Conservation (phyloP, 2,888 invertebrate genomes). For the Pseudococcus jackbeardsleyi region DNA sequence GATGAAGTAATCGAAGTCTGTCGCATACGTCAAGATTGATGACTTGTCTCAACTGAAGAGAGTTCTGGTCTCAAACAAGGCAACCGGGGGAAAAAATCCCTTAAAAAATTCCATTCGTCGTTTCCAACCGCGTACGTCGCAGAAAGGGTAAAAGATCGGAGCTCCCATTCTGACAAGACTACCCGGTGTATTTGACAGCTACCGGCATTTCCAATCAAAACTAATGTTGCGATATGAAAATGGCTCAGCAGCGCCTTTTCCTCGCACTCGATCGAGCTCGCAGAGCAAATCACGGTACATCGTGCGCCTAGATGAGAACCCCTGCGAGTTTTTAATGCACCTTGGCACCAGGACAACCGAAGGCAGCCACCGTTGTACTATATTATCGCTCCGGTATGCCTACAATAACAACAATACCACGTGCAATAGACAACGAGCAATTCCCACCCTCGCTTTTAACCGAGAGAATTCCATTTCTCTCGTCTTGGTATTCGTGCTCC, state of each 20-base stretch:
- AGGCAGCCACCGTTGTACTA: conserved; percentile 39
- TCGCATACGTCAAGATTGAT: conserved; percentile 50
- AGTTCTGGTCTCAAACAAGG: not conserved
- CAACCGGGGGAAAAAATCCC: not conserved
- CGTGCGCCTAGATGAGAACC: not conserved
- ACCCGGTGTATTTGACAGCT: conserved; percentile 37
- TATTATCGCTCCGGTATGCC: conserved; percentile 52
- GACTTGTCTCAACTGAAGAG: not conserved
- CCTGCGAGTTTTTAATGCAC: conserved; percentile 56
- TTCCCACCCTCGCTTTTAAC: conserved; percentile 58
- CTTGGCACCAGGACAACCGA: conserved; percentile 23
- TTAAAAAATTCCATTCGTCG: not conserved
- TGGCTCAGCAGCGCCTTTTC: not conserved
- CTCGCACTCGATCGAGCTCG: not conserved
- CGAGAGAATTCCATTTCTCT: conserved; percentile 26
- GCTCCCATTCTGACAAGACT: conserved; percentile 1
- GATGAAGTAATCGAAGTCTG: conserved; percentile 34
- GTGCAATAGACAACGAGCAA: conserved; percentile 63
- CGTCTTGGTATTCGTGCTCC: not conserved
- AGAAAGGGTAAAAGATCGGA: too few relatives aligned
- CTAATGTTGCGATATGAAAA: conserved; percentile 38
- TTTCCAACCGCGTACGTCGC: not conserved
- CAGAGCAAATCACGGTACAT: not conserved
- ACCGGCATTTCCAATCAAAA: conserved; percentile 41
- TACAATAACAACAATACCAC: conserved; percentile 59